These are phyloP conservation scores for Gobio gobio DNA, from an alignment of 2,113 vertebrate species.

Conservation along the genomic window DNA sequence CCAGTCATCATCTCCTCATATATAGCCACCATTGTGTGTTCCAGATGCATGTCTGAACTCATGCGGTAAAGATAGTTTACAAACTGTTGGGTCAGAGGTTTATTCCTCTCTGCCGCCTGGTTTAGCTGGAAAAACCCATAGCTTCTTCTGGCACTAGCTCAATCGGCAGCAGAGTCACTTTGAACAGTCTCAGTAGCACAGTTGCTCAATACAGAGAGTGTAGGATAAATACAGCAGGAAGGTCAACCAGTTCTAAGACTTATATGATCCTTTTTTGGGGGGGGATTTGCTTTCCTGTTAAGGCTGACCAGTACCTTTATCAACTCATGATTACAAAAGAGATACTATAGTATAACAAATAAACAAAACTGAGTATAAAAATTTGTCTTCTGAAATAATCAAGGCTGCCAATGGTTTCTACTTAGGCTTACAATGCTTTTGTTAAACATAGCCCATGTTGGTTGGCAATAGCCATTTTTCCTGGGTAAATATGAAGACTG, in stretches of 20 bases:
- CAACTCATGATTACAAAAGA: not conserved
- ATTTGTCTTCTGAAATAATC: not conserved
- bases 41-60: constrained; percentile 57
- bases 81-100: constrained; percentile 73
- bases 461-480: not conserved
- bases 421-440: not conserved
- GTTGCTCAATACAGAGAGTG: constrained; percentile 15
- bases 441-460: not conserved
- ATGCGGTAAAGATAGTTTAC: constrained; percentile 74
- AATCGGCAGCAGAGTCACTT: constrained; percentile 37
- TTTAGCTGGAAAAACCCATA: constrained; percentile 52
- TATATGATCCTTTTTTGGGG: not conserved
- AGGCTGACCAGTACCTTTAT: not conserved
- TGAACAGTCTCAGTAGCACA: constrained; percentile 43
- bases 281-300: not conserved
- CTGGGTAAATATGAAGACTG: not conserved
- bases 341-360: not conserved
- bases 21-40: constrained; percentile 50
- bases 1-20: constrained; percentile 52
- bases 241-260: not conserved
- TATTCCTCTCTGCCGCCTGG: constrained; percentile 26
- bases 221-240: constrained; percentile 26
- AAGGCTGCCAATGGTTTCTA: not conserved
- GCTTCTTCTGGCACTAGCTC: constrained; percentile 55
- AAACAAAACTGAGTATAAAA: not conserved